Base-by-base conservation (phyloP, 1,140 invertebrate species). In the Chlorops oryzae region DNA sequence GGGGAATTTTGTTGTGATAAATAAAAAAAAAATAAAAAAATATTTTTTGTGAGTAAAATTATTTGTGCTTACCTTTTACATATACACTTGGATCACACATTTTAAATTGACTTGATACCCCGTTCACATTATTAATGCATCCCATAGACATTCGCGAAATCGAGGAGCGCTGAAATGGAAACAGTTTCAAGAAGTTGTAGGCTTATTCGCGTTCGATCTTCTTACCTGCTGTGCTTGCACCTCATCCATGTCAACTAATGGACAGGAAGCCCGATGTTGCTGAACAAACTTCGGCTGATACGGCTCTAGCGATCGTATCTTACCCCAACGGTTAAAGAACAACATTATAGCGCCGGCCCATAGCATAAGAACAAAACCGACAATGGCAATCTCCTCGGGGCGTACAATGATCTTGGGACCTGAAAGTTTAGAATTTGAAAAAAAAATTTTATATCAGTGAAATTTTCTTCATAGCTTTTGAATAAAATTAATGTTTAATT, bases 321-420 rank as follows among this genome's bases (percentile, higher is more conserved):
- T 94, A 13, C 90, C 90, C 90, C 90, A 92, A 38, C 87, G 80
- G 63, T 90, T 92, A 77, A 92, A 91, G 77, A 92, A 93, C 2
- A 93, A 74, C 12, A 85, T 86, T 61, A 94, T 92, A 12, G 89
- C 89, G 1, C 81, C 88, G 10, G 87, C 82, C 90, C 90, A 94
- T 15, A 92, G 82, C 23, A 89, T 77, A 20, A 94, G 75, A 24
- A 92, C 89, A 57, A 92, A 73, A 7, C 89, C 80, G 23, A 94
- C 90, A 61, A 94, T 88, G 18, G 87, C 83, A 25, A 91, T 84
- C 70, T 93, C 91, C 67, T 90, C 87, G 12, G 85, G 84, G 50
- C 87, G 77, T 5, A 81, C 81, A 38, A 84, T 81, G 22, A 80
- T 75, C 58, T 75, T 82, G 57, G 77, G 78, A 56, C 79, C 80